Evolutionary conservation across 2,113 vertebrate species (phyloP).

Genomic region (Daubentonia madagascariensis): DNA sequence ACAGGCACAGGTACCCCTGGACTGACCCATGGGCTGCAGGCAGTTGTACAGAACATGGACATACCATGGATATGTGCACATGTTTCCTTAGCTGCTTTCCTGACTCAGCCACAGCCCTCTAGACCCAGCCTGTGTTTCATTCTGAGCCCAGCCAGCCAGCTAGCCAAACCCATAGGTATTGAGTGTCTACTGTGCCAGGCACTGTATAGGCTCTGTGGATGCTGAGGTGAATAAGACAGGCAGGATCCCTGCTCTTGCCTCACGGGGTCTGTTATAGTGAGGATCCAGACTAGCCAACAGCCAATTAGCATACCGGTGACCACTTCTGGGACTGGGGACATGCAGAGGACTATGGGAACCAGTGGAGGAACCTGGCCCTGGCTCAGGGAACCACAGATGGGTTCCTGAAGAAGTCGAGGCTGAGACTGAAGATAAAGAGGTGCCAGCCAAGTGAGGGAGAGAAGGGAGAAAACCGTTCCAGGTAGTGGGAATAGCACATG

Average conservation of each 20-base stretch:
- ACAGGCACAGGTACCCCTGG: fast-evolving
- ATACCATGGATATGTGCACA: fast-evolving
- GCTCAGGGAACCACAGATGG: not conserved
- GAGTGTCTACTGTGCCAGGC: not conserved
- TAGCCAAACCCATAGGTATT: not conserved
- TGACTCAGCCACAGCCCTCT: not conserved
- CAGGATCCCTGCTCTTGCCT: not conserved
- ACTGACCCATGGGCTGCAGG: fast-evolving
- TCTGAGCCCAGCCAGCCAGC: not conserved
- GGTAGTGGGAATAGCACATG: not conserved
- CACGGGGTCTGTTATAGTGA: not conserved
- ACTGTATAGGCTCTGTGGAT: not conserved
- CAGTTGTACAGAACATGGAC: too few relatives aligned
- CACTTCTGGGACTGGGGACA: not conserved
- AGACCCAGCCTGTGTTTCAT: not conserved
- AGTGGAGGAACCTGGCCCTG: too few relatives aligned
- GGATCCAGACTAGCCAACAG: not conserved
- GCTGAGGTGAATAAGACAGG: not conserved
- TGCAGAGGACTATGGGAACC: not conserved
- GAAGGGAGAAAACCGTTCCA: not conserved
- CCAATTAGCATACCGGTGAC: not conserved
- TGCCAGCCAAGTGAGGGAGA: not conserved
- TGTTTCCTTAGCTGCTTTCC: not conserved
- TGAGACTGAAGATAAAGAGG: not conserved
- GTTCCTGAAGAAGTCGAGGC: not conserved